Conservation (phyloP, 2,888 invertebrate species). For the Neria commutata region DNA sequence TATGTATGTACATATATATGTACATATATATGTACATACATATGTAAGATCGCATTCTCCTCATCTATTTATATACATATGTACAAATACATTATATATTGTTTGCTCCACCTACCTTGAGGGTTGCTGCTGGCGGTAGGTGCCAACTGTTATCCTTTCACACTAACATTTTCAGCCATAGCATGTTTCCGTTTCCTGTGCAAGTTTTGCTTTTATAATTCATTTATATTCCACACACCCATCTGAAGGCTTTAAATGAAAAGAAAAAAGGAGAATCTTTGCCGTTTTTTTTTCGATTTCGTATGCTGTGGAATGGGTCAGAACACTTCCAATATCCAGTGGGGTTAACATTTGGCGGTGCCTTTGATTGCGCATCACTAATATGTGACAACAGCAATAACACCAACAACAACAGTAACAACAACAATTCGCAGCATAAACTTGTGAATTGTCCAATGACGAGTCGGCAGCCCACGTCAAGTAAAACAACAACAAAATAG, state of each 20-base stretch:
- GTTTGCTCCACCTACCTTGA: constrained; percentile 14
- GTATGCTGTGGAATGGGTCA: too few relatives aligned
- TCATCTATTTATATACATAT: constrained; percentile 5
- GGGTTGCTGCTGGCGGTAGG: background rate
- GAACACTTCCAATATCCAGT: too few relatives aligned
- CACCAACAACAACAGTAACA: constrained; percentile 12
- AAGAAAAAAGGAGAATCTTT: background rate
- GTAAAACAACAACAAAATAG: constrained; percentile 8
- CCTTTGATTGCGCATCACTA: too few relatives aligned
- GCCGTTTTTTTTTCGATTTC: background rate
- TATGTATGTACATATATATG: too few relatives aligned
- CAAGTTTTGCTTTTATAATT: constrained; percentile 30
- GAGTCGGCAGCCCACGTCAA: constrained; percentile 36
- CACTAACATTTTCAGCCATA: too few relatives aligned
- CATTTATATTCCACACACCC: too few relatives aligned
- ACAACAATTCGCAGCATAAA: too few relatives aligned
- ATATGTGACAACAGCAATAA: constrained; percentile 8
- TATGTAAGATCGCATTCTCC: too few relatives aligned
- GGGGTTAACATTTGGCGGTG: too few relatives aligned
- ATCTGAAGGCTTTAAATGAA: too few relatives aligned
- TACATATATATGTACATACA: constrained; percentile 9
- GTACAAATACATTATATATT: background rate
- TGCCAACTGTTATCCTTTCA: background rate
- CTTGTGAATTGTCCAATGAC: constrained; percentile 42
- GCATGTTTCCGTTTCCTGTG: constrained; percentile 34